These are phyloP conservation scores for Dichetophora obliterata DNA, from an alignment of 2,888 invertebrate genomes.

Conservation along the genomic window DNA sequence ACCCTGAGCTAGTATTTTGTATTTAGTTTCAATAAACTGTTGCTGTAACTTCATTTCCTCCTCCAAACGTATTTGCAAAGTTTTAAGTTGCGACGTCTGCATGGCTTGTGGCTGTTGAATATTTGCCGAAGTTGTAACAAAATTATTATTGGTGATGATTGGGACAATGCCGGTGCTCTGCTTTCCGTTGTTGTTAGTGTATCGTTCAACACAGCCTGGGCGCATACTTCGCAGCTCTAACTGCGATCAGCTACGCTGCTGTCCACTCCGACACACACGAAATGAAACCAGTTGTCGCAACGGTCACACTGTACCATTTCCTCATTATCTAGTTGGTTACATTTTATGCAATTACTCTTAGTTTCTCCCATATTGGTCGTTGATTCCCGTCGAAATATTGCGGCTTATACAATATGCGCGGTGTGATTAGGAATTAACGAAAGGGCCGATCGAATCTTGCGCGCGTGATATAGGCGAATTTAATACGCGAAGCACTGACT, in stretches of 20 bases:
- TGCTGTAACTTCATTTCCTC: slow-evolving; percentile 24
- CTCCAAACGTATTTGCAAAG: neutral
- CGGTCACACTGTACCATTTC: neutral
- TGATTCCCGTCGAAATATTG: no score
- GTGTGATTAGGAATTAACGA: no score
- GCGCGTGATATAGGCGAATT: no score
- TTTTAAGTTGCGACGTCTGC: neutral
- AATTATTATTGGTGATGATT: neutral
- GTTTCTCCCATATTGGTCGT: neutral
- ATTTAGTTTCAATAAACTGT: slow-evolving; percentile 21
- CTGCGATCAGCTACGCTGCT: neutral
- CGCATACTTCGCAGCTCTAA: neutral
- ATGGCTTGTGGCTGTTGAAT: neutral
- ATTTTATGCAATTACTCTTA: neutral
- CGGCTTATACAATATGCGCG: no score
- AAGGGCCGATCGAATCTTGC: no score
- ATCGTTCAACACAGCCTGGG: neutral
- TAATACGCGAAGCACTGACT: no score
- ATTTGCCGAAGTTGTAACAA: neutral
- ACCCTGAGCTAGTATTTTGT: slow-evolving; percentile 15
- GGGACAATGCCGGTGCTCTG: neutral
- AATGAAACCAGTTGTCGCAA: neutral
- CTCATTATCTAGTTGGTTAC: neutral
- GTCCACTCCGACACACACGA: neutral
- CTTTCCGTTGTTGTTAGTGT: neutral